Base-by-base conservation (phyloP, 2,888 invertebrate genomes). In the Orgyia antiqua region DNA sequence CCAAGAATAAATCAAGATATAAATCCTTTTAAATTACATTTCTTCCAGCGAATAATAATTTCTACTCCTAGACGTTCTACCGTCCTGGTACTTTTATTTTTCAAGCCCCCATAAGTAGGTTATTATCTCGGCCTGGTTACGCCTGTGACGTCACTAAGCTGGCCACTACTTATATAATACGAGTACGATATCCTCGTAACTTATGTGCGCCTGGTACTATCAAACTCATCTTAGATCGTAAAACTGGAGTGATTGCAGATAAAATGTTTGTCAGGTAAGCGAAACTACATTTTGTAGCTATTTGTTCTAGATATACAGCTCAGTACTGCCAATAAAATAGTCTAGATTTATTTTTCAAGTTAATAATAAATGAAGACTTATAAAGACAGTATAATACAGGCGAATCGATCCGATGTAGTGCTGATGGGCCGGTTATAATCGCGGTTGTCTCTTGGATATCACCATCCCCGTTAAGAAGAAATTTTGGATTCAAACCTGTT, bases 91-190 rank as follows among this genome's bases (percentile, higher is more conserved):
- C 24, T 38, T 29, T 42, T 23, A 31, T 43, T 36, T 33, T 36
- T 33, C 32, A 42, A 38, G 35, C 36, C 37, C 11, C 33, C 29
- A 36, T 45, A 51, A 52, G 50, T 49, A 51, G 50, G 45, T 49
- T 51, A 52, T 49, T 48, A 48, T 41, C 50, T 37, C 33, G 40
- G 28, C 26, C 47, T 45, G 35, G 45, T 42, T 49, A 49, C 42
- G 19, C 33, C 33, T 20, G 38, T 49, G 40, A 51, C 45, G 32
- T 51, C 48, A 29, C 37, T 36, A 33, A 40, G 29, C 50, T 28
- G 50, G 31, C 25, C 36, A 40, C 31, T 37, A 37, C 42, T 49
- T 52, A 51, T 33, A 25, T 37, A 36, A 40, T n/a, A n/a, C n/a
- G n/a, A n/a, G n/a, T n/a, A 28, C 34, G 26, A 30, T 41, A 36